phyloP scores from a whole-genome alignment of 2,113 vertebrate genomes.

The Eclectus roratus region DNA sequence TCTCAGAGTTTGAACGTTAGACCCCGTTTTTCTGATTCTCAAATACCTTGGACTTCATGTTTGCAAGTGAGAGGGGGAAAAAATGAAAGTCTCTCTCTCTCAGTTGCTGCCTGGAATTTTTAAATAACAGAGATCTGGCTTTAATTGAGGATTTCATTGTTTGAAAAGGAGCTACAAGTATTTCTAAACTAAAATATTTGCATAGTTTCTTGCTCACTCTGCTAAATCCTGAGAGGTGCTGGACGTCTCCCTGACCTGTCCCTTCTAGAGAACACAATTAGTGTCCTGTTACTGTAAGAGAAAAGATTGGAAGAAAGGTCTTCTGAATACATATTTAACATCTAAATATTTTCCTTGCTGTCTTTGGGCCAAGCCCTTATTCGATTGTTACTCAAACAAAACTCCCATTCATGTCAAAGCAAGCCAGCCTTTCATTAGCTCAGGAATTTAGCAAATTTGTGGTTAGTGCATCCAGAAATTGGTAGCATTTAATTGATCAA shows the following conservation, averaged over 20 bases:
- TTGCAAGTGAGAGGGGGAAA: background rate
- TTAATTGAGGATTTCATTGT: conserved; percentile 61
- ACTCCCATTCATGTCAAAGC: conserved; percentile 69
- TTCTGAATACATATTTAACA: conserved; percentile 66
- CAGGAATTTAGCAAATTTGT: conserved; percentile 67
- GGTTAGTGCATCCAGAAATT: conserved; percentile 55
- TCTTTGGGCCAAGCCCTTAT: conserved; percentile 65
- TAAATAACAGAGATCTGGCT: conserved; percentile 53
- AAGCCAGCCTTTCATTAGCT: conserved; percentile 65
- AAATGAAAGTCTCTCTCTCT: background rate
- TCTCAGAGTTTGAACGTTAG: conserved; percentile 29
- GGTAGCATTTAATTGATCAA: conserved; percentile 55
- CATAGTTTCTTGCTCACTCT: conserved; percentile 44
- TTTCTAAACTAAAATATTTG: conserved; percentile 65
- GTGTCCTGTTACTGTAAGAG: conserved; percentile 23
- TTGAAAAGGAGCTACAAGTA: conserved; percentile 43
- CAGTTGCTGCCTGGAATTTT: conserved; percentile 51
- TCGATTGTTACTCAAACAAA: conserved; percentile 66
- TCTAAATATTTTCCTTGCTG: conserved; percentile 66
- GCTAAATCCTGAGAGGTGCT: conserved; percentile 45
- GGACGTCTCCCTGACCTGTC: background rate
- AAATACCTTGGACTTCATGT: background rate
- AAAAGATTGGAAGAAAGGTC: conserved; percentile 52
- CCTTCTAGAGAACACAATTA: conserved; percentile 31
- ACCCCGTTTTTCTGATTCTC: background rate